These are phyloP conservation scores for Cebuella pygmaea DNA, from an alignment of 2,797 vertebrate species.

Conservation along the genomic window DNA sequence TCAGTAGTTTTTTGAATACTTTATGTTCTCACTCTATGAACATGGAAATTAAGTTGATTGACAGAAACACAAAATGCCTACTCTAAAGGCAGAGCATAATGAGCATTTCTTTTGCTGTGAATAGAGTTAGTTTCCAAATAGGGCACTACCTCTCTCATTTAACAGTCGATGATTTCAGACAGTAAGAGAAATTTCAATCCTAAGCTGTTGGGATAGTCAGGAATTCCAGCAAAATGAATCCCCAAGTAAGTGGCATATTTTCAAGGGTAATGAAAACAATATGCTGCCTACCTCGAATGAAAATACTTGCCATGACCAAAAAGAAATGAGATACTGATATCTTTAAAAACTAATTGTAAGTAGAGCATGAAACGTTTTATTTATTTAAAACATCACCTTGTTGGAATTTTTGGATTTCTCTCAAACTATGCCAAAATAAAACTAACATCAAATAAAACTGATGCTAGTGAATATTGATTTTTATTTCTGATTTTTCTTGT, in stretches of 20 bases:
- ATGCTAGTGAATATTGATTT: not conserved
- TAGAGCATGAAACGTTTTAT: conserved; percentile 57
- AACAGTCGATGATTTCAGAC: conserved; percentile 40
- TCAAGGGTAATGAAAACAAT: conserved; percentile 60
- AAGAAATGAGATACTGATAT: conserved; percentile 78
- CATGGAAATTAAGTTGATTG: conserved; percentile 66
- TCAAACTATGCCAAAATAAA: conserved; percentile 41
- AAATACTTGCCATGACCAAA: conserved; percentile 77
- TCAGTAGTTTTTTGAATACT: conserved; percentile 20
- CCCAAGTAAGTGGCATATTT: not conserved
- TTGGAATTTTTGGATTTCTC: not conserved
- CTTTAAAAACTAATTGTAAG: conserved; percentile 66
- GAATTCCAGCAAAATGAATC: conserved; percentile 64
- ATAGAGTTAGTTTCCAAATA: conserved; percentile 62
- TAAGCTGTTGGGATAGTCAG: not conserved
- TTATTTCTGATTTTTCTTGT: conserved; percentile 42
- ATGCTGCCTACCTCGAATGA: conserved; percentile 69
- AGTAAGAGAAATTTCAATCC: conserved; percentile 20
- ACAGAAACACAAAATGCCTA: conserved; percentile 63
- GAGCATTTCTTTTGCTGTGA: conserved; percentile 63
- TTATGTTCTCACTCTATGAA: conserved; percentile 62
- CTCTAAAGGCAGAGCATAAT: conserved; percentile 40
- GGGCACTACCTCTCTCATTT: not conserved
- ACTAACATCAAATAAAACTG: conserved; percentile 41
- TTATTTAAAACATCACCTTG: conserved; percentile 58